Evolutionary conservation across 2,113 vertebrate genomes (phyloP), one percentile per base, ranked within the genome.

Genomic region (Oreochromis spilurus): DNA sequence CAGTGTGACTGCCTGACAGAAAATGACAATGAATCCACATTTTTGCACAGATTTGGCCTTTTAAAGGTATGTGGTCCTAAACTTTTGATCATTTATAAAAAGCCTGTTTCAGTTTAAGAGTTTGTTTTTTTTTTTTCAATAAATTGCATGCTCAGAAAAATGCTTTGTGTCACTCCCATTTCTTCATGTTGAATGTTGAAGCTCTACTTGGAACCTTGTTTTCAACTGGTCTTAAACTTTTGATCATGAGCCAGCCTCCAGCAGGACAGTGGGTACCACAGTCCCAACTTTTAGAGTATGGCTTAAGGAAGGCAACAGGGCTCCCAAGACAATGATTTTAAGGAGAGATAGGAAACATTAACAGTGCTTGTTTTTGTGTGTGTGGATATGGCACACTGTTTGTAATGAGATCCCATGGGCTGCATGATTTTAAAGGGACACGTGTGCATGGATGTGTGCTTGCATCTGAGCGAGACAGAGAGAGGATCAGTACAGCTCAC

Each of bases 381-480:
- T 1, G 2, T 81, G 83, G 89, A 93, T 86, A 92, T 90, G 90
- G 89, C 52, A 65, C 58, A 7, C 58, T 50, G 53, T 72, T 31
- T 79, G 50, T 91, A 92, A 93, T 54, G 3, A 91, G 91, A 87
- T 94, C 89, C 86, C 89, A 72, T 3, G 65, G 84, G 93, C 79
- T 52, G 36, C 43, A 9, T 72, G 21, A 31, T 88, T 79, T 86
- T 72, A 12, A 10, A 38, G 90, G 87, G 90, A 91, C 31, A n/a
- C 17, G 67, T 60, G 79, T 75, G 84, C 57, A 55, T 84, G 45
- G 65, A 53, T 55, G 21, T 78, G 60, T 53, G 17, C 17, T 29
- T 62, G 16, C 58, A 7, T 65, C 31, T 36, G 58, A 36, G 58
- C 4, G 17, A 62, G 31, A 12, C 60, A 36, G 31, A 65, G 60